These are phyloP conservation scores for Coilia nasus DNA, from an alignment of 2,797 vertebrate species.

Conservation along the genomic window DNA sequence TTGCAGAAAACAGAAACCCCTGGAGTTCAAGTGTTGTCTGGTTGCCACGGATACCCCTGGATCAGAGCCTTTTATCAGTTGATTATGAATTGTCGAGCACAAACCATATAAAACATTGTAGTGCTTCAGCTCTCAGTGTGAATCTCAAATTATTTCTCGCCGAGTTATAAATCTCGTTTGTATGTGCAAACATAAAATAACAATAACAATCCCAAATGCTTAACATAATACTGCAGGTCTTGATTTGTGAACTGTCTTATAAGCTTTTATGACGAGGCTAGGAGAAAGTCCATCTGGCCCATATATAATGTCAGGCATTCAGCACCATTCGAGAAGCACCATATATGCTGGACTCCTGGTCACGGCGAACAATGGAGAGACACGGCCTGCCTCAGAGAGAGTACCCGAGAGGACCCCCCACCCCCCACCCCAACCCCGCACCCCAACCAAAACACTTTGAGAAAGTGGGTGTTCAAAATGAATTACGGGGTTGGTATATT, in stretches of 20 bases:
- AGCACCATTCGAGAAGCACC: slow-evolving; percentile 70
- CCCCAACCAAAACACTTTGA: slow-evolving; percentile 69
- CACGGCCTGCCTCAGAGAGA: slow-evolving; percentile 57
- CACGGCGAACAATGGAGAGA: slow-evolving; percentile 66
- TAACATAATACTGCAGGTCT: slow-evolving; percentile 75
- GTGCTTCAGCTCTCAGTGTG: slow-evolving; percentile 49
- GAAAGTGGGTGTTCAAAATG: slow-evolving; percentile 72
- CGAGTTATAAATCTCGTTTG: slow-evolving; percentile 73
- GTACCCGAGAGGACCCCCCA: too few species aligned
- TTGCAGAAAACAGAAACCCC: slow-evolving; percentile 6
- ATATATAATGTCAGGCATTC: slow-evolving; percentile 74
- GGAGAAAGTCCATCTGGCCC: slow-evolving; percentile 79
- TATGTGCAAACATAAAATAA: slow-evolving; percentile 81
- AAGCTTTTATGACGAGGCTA: slow-evolving; percentile 77
- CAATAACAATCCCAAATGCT: slow-evolving; percentile 77
- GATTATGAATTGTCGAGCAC: slow-evolving; percentile 68
- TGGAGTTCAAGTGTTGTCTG: slow-evolving; percentile 21
- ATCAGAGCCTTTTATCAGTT: slow-evolving; percentile 56
- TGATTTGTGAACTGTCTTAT: slow-evolving; percentile 81
- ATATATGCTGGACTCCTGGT: slow-evolving; percentile 62
- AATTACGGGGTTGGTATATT: slow-evolving; percentile 58
- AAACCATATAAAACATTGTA: slow-evolving; percentile 58
- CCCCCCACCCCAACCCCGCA: too few species aligned
- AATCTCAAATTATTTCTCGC: slow-evolving; percentile 66
- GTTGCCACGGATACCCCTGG: not conserved